These are phyloP conservation scores for Botia kubotai DNA, from an alignment of 2,797 vertebrate species.

Conservation along the genomic window DNA sequence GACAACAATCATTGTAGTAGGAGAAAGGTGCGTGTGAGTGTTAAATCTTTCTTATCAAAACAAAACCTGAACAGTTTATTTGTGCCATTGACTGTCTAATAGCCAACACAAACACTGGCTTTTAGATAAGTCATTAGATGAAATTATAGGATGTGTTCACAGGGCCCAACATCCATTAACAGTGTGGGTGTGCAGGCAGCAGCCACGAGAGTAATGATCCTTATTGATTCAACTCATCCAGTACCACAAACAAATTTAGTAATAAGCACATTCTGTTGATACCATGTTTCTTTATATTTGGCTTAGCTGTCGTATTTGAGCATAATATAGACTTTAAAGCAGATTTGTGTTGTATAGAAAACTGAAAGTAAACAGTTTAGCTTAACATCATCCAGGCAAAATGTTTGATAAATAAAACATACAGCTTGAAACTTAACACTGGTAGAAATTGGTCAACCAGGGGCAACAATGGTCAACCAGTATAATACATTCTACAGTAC, in stretches of 20 bases:
- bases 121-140: slow-evolving; percentile 33
- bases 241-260: slow-evolving; percentile 15
- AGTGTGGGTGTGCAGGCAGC: slow-evolving; percentile 37
- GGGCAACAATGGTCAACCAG: no score
- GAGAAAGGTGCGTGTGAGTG: background rate
- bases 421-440: background rate
- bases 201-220: slow-evolving; percentile 8
- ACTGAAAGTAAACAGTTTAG: background rate
- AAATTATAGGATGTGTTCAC: slow-evolving; percentile 38
- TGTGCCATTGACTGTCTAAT: slow-evolving; percentile 19
- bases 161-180: slow-evolving; percentile 35
- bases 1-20: background rate
- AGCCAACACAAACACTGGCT: slow-evolving; percentile 21
- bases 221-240: slow-evolving; percentile 20
- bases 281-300: background rate
- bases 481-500: no score
- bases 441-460: background rate
- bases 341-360: background rate
- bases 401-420: background rate
- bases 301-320: background rate
- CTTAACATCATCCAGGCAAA: background rate
- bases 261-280: slow-evolving; percentile 12
- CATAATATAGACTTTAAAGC: slow-evolving; percentile 1
- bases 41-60: slow-evolving; percentile 29
- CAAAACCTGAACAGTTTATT: slow-evolving; percentile 9